Base-by-base conservation (phyloP, 2,113 vertebrate species). In the Takifugu flavidus region DNA sequence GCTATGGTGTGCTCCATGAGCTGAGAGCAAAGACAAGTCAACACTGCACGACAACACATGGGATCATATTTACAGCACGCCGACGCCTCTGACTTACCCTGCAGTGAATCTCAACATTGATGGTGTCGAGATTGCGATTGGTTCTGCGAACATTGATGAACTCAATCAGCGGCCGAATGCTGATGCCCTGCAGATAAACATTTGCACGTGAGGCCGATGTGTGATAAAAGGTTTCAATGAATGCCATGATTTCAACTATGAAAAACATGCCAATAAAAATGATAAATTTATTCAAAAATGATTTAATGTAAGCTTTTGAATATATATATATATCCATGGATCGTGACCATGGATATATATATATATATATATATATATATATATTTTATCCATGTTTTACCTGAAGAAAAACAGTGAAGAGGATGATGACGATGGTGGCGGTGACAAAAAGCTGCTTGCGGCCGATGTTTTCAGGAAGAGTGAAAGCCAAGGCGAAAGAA, bases 331-430 rank as follows among this genome's bases (percentile, higher is more conserved):
- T 20, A 20, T 20, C 20, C 20, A 20, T 20, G 20, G 20, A 20
- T 20, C 20, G 20, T 20, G 20, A 20, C 20, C 20, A 20, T 20
- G 1, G 1, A 20, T 20, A 20, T 20, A 20, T 20, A 20, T 20
- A 20, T 20, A 20, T 20, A 20, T 20, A n/a, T n/a, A n/a, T n/a
- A n/a, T n/a, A n/a, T n/a, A n/a, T n/a, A n/a, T n/a, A n/a, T n/a
- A n/a, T n/a, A n/a, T n/a, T n/a, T n/a, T n/a, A 20, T 20, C 20
- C 20, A 20, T 20, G 20, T 20, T 20, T 53, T 72, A 98, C 96
- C 95, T 98, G 94, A 70, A 99, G 90, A 77, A 98, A 99, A 65
- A 98, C 96, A 0, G 97, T 99, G 50, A 99, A 98, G 77, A 99
- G 90, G 82, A 99, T 99, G 58, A 99, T 82, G n/a, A 87, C 92